Evolutionary conservation across 2,888 invertebrate genomes (phyloP).

Genomic region (Endomychus coccineus): DNA sequence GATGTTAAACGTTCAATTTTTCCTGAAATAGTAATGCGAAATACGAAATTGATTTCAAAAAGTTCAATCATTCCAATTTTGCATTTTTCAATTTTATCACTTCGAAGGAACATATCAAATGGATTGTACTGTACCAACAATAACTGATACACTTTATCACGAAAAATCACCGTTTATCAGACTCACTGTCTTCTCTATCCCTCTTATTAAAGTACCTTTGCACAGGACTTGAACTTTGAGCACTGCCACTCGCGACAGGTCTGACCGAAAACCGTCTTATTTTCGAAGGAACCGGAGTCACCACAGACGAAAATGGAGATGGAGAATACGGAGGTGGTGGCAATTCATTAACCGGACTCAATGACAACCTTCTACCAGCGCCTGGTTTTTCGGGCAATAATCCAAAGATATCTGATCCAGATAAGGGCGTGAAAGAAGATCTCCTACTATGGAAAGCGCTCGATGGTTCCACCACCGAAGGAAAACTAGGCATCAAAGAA

Average conservation of each 20-base stretch:
- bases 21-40: no score
- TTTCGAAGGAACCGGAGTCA: constrained; percentile 13
- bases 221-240: no score
- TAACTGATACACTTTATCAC: no score
- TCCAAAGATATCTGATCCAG: constrained; percentile 4
- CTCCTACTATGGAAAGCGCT: constrained; percentile 9
- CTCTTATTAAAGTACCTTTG: no score
- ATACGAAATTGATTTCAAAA: no score
- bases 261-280: constrained; percentile 17
- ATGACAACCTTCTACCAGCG: constrained; percentile 26
- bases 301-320: background rate
- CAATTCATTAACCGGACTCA: constrained; percentile 30
- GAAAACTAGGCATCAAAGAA: constrained; percentile 26
- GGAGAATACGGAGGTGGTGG: constrained; percentile 19
- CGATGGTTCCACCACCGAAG: constrained; percentile 6
- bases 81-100: no score
- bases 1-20: no score
- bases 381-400: background rate
- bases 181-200: no score
- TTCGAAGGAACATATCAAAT: no score
- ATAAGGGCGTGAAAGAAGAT: constrained; percentile 8
- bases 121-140: no score
- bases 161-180: no score
- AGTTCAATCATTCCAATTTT: no score
- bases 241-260: constrained; percentile 5